Percentiles rank a stretch among this genome's conserved stretches.
Conservation (phyloP, 1,140 invertebrate species). For the Scaptomyza pallida region DNA sequence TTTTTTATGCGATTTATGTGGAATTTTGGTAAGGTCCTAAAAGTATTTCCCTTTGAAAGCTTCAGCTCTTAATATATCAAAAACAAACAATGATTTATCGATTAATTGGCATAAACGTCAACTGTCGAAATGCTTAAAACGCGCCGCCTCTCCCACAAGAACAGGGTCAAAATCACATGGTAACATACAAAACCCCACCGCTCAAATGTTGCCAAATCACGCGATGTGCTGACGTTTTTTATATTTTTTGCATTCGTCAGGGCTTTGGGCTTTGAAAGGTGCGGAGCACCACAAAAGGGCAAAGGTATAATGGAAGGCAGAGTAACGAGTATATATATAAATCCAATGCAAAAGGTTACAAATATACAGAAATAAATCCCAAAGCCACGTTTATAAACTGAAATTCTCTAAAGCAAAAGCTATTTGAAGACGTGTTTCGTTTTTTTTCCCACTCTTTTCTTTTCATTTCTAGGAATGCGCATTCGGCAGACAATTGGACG, state of each 20-base stretch:
- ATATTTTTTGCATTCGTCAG: slow-evolving; percentile 41
- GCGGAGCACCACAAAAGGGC: slow-evolving; percentile 41
- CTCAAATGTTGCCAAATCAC: slow-evolving; percentile 58
- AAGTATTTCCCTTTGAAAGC: too few species aligned
- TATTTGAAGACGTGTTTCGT: slow-evolving; percentile 36
- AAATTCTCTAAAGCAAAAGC: not conserved
- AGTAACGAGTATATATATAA: too few species aligned
- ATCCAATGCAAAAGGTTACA: slow-evolving; percentile 63
- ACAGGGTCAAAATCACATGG: slow-evolving; percentile 69
- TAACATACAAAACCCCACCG: slow-evolving; percentile 24
- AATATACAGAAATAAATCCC: too few species aligned
- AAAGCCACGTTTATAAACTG: too few species aligned
- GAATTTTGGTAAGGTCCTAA: too few species aligned
- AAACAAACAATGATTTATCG: too few species aligned
- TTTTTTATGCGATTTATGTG: too few species aligned
- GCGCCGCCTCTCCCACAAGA: slow-evolving; percentile 1
- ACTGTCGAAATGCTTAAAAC: slow-evolving; percentile 37
- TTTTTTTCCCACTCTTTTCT: too few species aligned
- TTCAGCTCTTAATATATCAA: too few species aligned
- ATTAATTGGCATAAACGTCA: slow-evolving; percentile 12
- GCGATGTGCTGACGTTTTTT: slow-evolving; percentile 47
- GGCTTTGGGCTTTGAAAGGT: slow-evolving; percentile 15
- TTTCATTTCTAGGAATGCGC: too few species aligned
- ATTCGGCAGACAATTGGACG: slow-evolving; percentile 62
- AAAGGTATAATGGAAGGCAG: slow-evolving; percentile 41